Evolutionary conservation across 1,140 invertebrate genomes (phyloP), one percentile per base, ranked within the genome.

Genomic region (Zaprionus tsacasi): DNA sequence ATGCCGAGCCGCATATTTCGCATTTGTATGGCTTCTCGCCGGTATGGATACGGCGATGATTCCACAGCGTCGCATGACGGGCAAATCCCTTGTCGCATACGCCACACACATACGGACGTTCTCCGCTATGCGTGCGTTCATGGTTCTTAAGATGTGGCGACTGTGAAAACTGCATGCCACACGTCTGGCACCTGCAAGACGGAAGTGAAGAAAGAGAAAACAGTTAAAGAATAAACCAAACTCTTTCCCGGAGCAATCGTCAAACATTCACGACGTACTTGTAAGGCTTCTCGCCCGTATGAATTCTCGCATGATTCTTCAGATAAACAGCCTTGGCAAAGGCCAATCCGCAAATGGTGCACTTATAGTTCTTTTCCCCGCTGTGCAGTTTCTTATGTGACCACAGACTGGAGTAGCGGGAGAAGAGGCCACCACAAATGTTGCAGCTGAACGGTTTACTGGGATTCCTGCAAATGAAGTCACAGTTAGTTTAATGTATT

Each of bases 91-190:
- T 98, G 79, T 97, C 96, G 91, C 98, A 98, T 10, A 97, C 96
- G 82, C 97, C 96, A 93, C 98, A 98, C 59, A 97, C 96, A 93
- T 98, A 98, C 0, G 97, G 97, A 74, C 97, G 94, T 92, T 98
- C 97, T 6, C 95, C 97, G 35, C 97, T 98, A 92, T 99, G 98
- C 65, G 98, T 98, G 82, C 97, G 94, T 90, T 98, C 97, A 83
- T 99, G 98, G 89, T 98, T 97, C 82, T 98, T 98, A 25, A 99
- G 93, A 94, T 98, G 96, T 15, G 98, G 97, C 71, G 96, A 97
- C 83, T 97, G 96, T 4, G 96, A 96, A 89, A 98, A 98, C 89
- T 97, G 96, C 96, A 97, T 97, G 48, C 96, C 96, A 91, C 97
- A 98, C 33, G 97, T 96, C 81, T 95, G 95, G 93, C 97, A 97